Conservation (phyloP, 1,140 invertebrate species). For the Cyclina sinensis region DNA sequence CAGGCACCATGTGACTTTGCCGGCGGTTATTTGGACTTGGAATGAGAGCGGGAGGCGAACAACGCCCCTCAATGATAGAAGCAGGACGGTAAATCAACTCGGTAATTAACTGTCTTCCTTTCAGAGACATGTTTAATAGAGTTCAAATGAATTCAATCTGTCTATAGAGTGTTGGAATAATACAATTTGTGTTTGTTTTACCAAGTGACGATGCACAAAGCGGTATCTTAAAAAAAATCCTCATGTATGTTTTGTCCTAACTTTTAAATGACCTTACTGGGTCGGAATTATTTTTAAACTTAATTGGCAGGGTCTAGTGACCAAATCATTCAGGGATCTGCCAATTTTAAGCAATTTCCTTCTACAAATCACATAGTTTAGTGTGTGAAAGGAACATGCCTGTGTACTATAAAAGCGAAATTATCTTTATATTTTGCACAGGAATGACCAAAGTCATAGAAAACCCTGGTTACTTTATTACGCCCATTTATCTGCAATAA, state of each 20-base stretch:
- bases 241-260: background rate
- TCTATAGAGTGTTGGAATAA: background rate
- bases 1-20: background rate
- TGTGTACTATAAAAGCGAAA: background rate
- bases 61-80: background rate
- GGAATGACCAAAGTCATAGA: slow-evolving; percentile 5
- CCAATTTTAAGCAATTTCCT: slow-evolving; percentile 36
- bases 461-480: slow-evolving; percentile 45
- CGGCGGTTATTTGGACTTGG: slow-evolving; percentile 5
- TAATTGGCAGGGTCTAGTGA: slow-evolving; percentile 20
- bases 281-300: background rate
- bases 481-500: slow-evolving; percentile 31
- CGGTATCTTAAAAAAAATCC: background rate
- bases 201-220: background rate
- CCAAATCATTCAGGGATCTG: slow-evolving; percentile 6
- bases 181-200: background rate
- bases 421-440: slow-evolving; percentile 28
- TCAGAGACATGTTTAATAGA: background rate
- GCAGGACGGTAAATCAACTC: slow-evolving; percentile 19
- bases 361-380: slow-evolving; percentile 38
- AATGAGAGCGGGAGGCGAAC: slow-evolving; percentile 1
- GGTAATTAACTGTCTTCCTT: slow-evolving; percentile 6
- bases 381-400: background rate
- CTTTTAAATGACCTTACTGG: background rate
- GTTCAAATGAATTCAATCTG: background rate